Conservation (phyloP, 2,888 invertebrate genomes). For the Clistopyga incitator region DNA sequence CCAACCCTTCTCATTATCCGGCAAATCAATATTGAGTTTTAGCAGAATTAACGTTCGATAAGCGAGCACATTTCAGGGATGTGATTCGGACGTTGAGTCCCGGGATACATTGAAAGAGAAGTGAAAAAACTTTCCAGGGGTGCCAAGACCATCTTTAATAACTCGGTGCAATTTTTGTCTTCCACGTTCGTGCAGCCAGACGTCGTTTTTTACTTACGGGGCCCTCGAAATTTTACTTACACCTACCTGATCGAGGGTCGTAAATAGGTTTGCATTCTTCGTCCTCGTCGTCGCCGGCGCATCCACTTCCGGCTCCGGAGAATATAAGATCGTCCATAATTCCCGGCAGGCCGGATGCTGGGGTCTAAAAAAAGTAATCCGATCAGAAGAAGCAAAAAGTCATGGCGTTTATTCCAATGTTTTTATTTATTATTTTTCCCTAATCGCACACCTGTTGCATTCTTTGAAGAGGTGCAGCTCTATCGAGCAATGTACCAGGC, state of each 20-base stretch:
- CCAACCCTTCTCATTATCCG: not conserved
- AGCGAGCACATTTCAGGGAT: constrained; percentile 6
- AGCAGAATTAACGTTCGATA: not conserved
- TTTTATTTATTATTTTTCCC: not conserved
- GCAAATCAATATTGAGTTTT: not conserved
- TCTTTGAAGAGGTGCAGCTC: constrained; percentile 91
- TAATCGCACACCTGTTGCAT: constrained; percentile 93
- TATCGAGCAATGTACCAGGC: constrained; percentile 89
- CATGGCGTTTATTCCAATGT: not conserved
- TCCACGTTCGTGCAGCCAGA: constrained; percentile 9
- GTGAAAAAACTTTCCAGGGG: constrained; percentile 56
- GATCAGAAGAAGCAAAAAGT: not conserved
- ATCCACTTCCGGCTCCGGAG: constrained; percentile 96
- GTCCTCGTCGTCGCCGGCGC: constrained; percentile 94
- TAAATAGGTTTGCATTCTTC: constrained; percentile 95
- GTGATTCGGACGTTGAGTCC: not conserved
- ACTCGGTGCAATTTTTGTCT: constrained; percentile 15
- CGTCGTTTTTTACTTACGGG: constrained; percentile 67
- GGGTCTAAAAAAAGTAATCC: constrained; percentile 87
- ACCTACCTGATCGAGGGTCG: constrained; percentile 91
- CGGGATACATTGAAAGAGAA: constrained; percentile 2
- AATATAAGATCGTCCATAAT: constrained; percentile 95
- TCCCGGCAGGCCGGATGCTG: constrained; percentile 91
- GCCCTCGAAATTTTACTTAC: constrained; percentile 64
- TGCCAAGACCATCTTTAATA: constrained; percentile 12